Evolutionary conservation across 53 echinoderm and acorn worm species (phyloP), one percentile per base, ranked within the genome.

Genomic region (Crossaster papposus): DNA sequence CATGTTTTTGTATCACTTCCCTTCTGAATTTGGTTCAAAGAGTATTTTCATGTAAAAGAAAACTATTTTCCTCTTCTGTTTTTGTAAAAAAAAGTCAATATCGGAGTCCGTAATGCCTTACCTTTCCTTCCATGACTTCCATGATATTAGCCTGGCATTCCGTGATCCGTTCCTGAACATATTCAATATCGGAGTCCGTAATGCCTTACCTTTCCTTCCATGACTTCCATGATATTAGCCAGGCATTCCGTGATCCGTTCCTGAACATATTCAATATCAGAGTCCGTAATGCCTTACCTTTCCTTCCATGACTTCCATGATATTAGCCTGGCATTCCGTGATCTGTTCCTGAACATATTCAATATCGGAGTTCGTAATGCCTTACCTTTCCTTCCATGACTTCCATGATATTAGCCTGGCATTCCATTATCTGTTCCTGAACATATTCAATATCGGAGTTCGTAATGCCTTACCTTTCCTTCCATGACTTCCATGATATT

Each of bases 341-440:
- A 97, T 95, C 88, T 95, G 94, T 76, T 94, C 92, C 52, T 90
- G 92, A 0, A 92, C 91, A 15, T 96, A 96, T 44, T 96, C 96
- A 34, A 96, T 94, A 83, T 95, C 95, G 11, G 95, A 93, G 30
- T 89, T 89, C 36, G 93, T 1, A 18, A 28, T 51, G 5, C 44
- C 92, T 86, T 51, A 97, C 97, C 97, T 95, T 97, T 68, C 94
- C 95, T 80, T 97, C 97, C 95, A 95, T 97, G 22, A 95, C 94
- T 71, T 97, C 95, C 94, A 97, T 95, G 53, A 97, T 94, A 78
- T 94, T 92, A 18, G 84, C 89, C 91, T 97, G 97, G 76, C 97
- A 97, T 83, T 96, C 97, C 18, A 88, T 93, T 44, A 97, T 96
- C 89, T 95, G 93, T 76, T 94, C 92, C 37, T 91, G 92, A 0